Base-by-base conservation (phyloP, 2,113 vertebrate genomes). In the Myxocyprinus asiaticus region DNA sequence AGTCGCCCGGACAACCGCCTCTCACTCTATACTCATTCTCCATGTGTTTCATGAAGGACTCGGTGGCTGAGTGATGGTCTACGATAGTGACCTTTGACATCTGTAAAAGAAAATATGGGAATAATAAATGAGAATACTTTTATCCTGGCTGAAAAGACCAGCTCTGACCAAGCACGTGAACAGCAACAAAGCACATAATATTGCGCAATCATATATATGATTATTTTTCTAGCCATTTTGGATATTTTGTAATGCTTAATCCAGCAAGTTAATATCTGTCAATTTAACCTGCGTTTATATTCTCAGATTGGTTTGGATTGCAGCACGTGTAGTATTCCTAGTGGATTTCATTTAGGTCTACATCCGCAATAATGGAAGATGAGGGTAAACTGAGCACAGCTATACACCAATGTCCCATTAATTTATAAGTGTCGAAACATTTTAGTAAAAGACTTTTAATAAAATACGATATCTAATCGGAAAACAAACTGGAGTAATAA, bases 21-120 rank as follows among this genome's bases (percentile, higher is more conserved):
- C 98, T 94, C 85, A 96, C 96, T 1, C 95, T 90, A 76, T 94
- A 95, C 78, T 99, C 98, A 0, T 98, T 99, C 87, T 99, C 97
- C 97, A 99, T 97, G 93, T 99, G 98, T 87, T 99, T 99, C 88
- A 99, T 98, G 81, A 99, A 99, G 85, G 98, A 99, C 88, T 99
- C 98, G 0, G 98, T 98, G 85, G 97, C 98, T 0, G 98, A 98
- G 87, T 99, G 98, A 81, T 99, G 98, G 87, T 99, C 98, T 11
- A 99, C 97, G 9, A 99, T 99, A 83, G 98, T 99, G 89, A 99
- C 96, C 84, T 99, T 99, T 89, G 96, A 95, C 0, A 91, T 91
- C 97, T 99, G 78, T 70, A 78, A 9, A 66, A n/a, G 45, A 33
- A 33, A 33, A 33, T 33, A 33, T 4, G 12, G 6, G 3, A 14